phyloP scores from a whole-genome alignment of 2,113 vertebrate species.

The Furnarius figulus region DNA sequence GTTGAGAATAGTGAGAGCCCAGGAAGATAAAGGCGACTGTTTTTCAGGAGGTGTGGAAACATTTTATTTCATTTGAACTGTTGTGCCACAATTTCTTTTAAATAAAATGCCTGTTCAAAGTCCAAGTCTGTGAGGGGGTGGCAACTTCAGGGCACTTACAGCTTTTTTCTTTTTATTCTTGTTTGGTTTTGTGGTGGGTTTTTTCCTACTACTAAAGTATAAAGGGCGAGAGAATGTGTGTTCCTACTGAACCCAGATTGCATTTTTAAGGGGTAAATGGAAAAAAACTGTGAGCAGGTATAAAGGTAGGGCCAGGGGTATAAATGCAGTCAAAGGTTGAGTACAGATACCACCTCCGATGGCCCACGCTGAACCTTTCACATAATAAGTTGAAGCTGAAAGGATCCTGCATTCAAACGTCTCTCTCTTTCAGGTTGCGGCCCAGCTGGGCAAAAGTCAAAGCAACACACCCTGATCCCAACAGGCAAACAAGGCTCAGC shows the following conservation, averaged over 20 bases:
- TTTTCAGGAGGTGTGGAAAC: background rate
- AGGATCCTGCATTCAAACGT: background rate
- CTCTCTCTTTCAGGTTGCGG: background rate
- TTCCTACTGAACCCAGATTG: background rate
- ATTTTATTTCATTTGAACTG: background rate
- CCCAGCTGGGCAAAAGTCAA: background rate
- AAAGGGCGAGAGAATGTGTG: fast-evolving
- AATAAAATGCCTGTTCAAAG: background rate
- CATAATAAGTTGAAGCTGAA: fast-evolving
- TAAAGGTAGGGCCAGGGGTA: background rate
- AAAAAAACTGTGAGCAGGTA: background rate
- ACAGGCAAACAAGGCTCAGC: fast-evolving
- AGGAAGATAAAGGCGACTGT: background rate
- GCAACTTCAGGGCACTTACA: background rate
- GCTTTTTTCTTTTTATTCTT: background rate
- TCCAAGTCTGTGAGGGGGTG: background rate
- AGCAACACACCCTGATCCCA: background rate
- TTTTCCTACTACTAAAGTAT: background rate
- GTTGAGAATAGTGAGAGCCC: background rate
- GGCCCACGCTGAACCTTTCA: background rate
- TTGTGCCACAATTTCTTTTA: background rate
- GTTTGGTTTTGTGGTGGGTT: background rate
- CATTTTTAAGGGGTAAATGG: background rate
- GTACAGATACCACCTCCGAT: fast-evolving
- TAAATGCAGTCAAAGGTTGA: background rate